phyloP scores from a whole-genome alignment of 2,888 invertebrate genomes.

The Scotopteryx bipunctaria region DNA sequence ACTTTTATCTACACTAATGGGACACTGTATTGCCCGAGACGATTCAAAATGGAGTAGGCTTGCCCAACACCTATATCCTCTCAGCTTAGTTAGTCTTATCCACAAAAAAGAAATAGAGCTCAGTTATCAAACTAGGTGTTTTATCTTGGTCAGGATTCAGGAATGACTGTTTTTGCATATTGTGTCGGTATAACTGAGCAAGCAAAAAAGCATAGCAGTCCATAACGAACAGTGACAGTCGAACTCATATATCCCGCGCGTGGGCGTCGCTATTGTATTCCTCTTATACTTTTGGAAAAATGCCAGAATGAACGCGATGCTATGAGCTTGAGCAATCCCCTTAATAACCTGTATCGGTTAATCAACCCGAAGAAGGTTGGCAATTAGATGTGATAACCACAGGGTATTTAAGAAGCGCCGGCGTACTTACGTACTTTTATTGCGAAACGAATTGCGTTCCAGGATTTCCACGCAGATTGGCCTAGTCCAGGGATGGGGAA shows the following conservation, averaged over 20 bases:
- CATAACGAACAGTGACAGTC: conserved; percentile 44
- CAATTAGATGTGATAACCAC: conserved; percentile 50
- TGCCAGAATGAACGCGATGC: conserved; percentile 72
- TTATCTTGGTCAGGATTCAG: no score
- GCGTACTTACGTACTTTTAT: no score
- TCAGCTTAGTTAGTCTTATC: no score
- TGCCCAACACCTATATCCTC: no score
- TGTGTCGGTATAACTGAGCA: conserved; percentile 24
- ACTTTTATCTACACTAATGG: no score
- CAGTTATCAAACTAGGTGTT: no score
- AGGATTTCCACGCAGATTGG: not conserved
- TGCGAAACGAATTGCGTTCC: no score
- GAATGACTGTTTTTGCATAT: no score
- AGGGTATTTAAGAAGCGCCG: conserved; percentile 15
- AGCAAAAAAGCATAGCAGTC: conserved; percentile 16
- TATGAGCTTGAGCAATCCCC: conserved; percentile 74
- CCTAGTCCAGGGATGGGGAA: no score
- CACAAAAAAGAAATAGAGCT: no score
- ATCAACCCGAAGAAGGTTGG: conserved; percentile 73
- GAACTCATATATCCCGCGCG: conserved; percentile 56
- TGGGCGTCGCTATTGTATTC: conserved; percentile 63
- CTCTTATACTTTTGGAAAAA: conserved; percentile 58
- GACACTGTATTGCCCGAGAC: no score
- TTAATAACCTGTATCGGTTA: conserved; percentile 77
- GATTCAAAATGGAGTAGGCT: no score